phyloP scores from a whole-genome alignment of 2,113 vertebrate species.

The Heteronetta atricapilla region DNA sequence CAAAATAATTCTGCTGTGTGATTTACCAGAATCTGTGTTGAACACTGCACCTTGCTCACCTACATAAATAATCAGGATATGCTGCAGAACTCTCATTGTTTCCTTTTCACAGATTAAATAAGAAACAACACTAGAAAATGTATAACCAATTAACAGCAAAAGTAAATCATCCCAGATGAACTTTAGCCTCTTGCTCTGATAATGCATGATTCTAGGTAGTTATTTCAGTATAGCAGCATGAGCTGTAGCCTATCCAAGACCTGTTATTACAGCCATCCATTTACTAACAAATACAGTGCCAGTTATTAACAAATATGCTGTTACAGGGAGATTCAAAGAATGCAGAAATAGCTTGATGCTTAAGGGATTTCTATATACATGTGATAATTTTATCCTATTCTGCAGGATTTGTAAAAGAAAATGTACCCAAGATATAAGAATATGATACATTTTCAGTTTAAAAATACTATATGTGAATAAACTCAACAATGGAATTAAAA shows the following conservation, averaged over 20 bases:
- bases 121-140: conserved; percentile 37
- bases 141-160: conserved; percentile 11
- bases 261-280: background rate
- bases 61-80: conserved; percentile 2
- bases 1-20: background rate
- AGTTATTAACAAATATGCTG: background rate
- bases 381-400: background rate
- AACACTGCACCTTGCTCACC: background rate
- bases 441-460: background rate
- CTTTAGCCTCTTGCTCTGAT: conserved; percentile 2
- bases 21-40: conserved; percentile 12
- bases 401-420: background rate
- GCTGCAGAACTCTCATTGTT: background rate
- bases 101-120: conserved; percentile 49
- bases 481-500: background rate
- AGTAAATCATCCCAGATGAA: conserved; percentile 10
- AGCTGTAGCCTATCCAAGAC: background rate
- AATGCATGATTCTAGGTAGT: background rate
- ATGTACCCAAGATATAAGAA: background rate
- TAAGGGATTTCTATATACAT: background rate
- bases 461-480: background rate
- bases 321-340: background rate
- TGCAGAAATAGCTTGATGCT: background rate
- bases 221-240: conserved; percentile 26
- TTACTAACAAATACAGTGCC: background rate